A percentile compares a stretch with the other conserved stretches of the same genome.
phyloP scores from a whole-genome alignment of 2,797 vertebrate species.

The Orestias chungarensis region DNA sequence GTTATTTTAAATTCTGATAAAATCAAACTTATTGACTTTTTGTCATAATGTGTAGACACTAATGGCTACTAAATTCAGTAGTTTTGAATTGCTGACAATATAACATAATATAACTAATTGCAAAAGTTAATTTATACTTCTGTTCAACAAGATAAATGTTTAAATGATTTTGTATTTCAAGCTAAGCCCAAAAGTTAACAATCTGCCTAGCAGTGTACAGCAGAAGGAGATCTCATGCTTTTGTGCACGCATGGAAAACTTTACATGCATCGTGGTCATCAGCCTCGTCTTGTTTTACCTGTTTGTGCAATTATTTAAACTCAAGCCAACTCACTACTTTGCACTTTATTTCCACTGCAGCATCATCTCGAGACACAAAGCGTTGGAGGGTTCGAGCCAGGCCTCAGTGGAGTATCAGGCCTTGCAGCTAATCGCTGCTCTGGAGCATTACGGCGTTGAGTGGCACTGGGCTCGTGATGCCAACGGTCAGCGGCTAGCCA shows the following conservation, averaged over 20 bases:
- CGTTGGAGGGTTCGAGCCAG: slow-evolving; percentile 87
- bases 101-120: no score
- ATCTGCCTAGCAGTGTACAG: background rate
- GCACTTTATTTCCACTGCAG: slow-evolving; percentile 67
- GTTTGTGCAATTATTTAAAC: background rate
- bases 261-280: background rate
- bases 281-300: background rate
- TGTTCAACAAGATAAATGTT: no score
- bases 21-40: background rate
- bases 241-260: background rate
- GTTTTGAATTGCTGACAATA: background rate
- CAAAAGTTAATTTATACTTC: no score
- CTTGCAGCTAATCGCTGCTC: slow-evolving; percentile 89
- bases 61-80: background rate
- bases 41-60: background rate
- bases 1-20: background rate
- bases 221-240: background rate
- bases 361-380: slow-evolving; percentile 90
- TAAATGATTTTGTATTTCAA: background rate
- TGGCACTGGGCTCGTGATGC: slow-evolving; percentile 95
- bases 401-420: slow-evolving; percentile 93
- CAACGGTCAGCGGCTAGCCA: slow-evolving; percentile 86
- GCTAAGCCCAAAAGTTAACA: background rate
- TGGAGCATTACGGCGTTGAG: slow-evolving; percentile 96
- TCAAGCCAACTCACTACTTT: background rate